These are phyloP conservation scores for Thysanoteuthis rhombus DNA, from an alignment of 2,888 invertebrate genomes.

Conservation along the genomic window DNA sequence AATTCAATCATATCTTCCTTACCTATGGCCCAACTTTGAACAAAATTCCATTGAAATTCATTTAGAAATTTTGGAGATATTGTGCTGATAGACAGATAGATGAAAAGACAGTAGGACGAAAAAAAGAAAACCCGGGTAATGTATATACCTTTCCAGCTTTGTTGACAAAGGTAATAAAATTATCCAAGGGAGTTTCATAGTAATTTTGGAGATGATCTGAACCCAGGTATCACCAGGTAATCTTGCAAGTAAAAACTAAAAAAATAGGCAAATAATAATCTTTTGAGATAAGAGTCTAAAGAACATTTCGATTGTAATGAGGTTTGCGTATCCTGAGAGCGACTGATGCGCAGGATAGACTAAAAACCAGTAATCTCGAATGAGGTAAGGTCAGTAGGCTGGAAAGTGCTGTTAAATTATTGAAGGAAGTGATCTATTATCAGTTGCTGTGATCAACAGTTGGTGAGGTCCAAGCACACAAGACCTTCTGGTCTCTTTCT, in stretches of 20 bases:
- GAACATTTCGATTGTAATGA: not conserved
- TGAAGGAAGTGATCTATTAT: conserved; percentile 12
- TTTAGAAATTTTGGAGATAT: no score
- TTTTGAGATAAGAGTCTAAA: not conserved
- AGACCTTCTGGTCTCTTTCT: not conserved
- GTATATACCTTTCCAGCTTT: no score
- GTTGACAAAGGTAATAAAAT: no score
- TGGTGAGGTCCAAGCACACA: not conserved
- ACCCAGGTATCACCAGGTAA: not conserved
- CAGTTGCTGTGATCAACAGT: not conserved
- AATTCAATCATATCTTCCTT: no score
- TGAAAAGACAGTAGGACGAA: no score
- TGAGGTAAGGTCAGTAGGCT: not conserved
- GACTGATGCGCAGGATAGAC: not conserved
- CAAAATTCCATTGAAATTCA: no score
- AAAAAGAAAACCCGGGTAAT: no score
- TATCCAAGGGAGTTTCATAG: no score
- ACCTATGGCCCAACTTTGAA: no score
- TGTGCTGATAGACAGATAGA: no score
- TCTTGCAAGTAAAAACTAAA: not conserved
- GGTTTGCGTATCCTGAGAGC: not conserved
- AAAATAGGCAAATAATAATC: not conserved
- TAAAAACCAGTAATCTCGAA: not conserved
- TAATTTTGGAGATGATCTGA: not conserved
- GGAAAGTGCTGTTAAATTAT: not conserved